Evolutionary conservation across 2,888 invertebrate species (phyloP).

Genomic region (Colletes collaris): DNA sequence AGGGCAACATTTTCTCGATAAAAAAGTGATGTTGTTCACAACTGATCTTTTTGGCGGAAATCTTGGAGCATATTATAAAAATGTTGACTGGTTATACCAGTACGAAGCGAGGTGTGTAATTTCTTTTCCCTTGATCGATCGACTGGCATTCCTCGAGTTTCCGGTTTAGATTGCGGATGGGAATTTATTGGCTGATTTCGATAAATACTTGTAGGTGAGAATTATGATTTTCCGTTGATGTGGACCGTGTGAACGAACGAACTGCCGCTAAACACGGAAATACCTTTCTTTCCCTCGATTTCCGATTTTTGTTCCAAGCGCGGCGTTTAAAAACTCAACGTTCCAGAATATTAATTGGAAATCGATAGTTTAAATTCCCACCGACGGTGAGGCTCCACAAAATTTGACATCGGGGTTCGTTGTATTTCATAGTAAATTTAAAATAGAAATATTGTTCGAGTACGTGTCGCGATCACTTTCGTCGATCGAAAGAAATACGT

Average conservation of each 20-base stretch:
- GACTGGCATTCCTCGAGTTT: constrained; percentile 18
- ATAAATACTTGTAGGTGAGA: constrained; percentile 27
- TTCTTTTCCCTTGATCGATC: constrained; percentile 20
- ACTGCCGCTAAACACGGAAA: constrained; percentile 8
- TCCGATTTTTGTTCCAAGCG: background rate
- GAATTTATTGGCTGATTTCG: constrained; percentile 34
- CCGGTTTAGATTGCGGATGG: constrained; percentile 26
- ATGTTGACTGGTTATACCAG: constrained; percentile 9
- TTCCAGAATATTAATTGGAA: background rate
- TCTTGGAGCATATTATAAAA: background rate
- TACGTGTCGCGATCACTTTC: constrained; percentile 18
- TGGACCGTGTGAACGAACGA: constrained; percentile 32
- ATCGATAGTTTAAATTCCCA: no score
- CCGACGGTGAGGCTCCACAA: no score
- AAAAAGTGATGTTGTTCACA: no score
- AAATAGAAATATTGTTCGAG: background rate
- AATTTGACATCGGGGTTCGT: no score
- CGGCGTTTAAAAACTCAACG: background rate
- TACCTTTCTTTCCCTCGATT: constrained; percentile 16
- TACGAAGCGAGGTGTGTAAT: constrained; percentile 27
- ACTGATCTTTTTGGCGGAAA: constrained; percentile 23
- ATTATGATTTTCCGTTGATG: constrained; percentile 30
- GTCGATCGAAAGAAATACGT: constrained; percentile 11
- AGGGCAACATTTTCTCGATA: background rate
- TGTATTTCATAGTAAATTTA: no score